These are phyloP conservation scores for Eriosoma lanigerum DNA, from an alignment of 1,140 invertebrate genomes.

Conservation along the genomic window DNA sequence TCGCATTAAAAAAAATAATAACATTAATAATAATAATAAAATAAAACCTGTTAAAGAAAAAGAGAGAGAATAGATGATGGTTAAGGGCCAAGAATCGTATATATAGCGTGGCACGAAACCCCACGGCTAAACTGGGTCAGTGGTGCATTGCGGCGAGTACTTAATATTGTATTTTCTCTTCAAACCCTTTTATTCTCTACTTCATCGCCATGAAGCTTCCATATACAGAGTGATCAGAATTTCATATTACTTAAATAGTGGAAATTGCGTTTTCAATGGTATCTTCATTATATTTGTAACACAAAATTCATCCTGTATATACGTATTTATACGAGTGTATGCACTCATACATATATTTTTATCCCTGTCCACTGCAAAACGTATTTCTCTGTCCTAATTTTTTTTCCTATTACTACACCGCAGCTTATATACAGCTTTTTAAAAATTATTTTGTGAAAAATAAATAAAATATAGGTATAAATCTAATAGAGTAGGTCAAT, in stretches of 20 bases:
- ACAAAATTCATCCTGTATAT: too few relatives aligned
- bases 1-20: too few relatives aligned
- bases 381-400: not conserved
- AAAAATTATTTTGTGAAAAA: constrained; percentile 25
- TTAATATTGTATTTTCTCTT: constrained; percentile 32
- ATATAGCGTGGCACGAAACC: constrained; percentile 44
- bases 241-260: too few relatives aligned
- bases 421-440: not conserved
- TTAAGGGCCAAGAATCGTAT: constrained; percentile 30
- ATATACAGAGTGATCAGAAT: too few relatives aligned
- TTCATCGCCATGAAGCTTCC: not conserved
- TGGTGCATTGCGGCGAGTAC: constrained; percentile 49
- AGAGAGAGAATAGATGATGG: not conserved
- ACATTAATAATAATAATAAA: too few relatives aligned
- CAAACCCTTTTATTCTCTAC: not conserved
- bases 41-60: too few relatives aligned
- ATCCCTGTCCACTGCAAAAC: not conserved
- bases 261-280: too few relatives aligned
- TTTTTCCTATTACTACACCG: not conserved
- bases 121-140: constrained; percentile 45
- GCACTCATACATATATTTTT: too few relatives aligned
- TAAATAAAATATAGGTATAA: constrained; percentile 37
- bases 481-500: constrained; percentile 9
- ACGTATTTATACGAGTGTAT: not conserved
- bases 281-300: too few relatives aligned